Evolutionary conservation across 2,888 invertebrate species (phyloP).

Genomic region (Tinea semifulvella): DNA sequence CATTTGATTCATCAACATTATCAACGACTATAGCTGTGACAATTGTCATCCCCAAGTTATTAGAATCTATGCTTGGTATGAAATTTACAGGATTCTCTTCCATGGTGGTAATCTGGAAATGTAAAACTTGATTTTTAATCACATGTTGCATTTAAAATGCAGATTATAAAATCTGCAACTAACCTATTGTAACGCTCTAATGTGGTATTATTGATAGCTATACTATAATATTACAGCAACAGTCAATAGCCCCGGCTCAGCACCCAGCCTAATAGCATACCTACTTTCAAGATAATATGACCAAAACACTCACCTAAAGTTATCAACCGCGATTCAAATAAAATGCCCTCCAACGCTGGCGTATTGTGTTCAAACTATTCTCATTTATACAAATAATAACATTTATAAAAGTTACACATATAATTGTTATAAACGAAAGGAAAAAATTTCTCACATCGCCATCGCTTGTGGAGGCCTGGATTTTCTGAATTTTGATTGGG

Average conservation of each 20-base stretch:
- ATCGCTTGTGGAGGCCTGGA: background rate
- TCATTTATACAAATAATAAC: background rate
- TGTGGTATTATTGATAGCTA: background rate
- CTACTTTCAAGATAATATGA: conserved; percentile 46
- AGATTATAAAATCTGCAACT: too few species aligned
- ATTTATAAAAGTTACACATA: background rate
- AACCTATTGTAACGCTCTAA: background rate
- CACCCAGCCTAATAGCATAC: conserved; percentile 39
- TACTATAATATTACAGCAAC: conserved; percentile 18
- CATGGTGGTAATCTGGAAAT: conserved; percentile 2
- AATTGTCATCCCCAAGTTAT: background rate
- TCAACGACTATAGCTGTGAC: background rate
- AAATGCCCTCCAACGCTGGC: conserved; percentile 10
- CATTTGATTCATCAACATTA: conserved; percentile 11
- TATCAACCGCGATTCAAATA: conserved; percentile 16
- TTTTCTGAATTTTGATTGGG: conserved; percentile 8
- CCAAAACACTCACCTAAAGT: conserved; percentile 46
- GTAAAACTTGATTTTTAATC: background rate
- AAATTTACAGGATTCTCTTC: background rate
- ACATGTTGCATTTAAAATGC: conserved; percentile 5
- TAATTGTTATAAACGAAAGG: background rate
- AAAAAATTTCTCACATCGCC: conserved; percentile 6
- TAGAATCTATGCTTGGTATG: background rate
- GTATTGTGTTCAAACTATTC: background rate
- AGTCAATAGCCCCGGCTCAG: conserved; percentile 48